Evolutionary conservation across 2,888 invertebrate genomes (phyloP).

Genomic region (Gari tellinella): DNA sequence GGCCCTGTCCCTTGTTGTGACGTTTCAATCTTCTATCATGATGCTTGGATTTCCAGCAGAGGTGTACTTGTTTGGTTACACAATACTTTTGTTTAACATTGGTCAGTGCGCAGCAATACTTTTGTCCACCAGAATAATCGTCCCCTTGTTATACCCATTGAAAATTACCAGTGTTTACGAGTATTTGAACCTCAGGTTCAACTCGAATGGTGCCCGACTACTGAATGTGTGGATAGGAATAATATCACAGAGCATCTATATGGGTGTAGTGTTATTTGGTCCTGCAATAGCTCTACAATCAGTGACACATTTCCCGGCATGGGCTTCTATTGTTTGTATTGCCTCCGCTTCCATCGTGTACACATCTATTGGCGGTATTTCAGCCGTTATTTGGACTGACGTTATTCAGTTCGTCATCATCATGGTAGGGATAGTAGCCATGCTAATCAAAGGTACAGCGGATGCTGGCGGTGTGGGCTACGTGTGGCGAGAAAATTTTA

Average conservation of each 20-base stretch:
- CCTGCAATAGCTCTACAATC: conserved; percentile 68
- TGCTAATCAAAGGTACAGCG: conserved; percentile 36
- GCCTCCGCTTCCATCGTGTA: conserved; percentile 52
- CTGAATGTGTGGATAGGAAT: conserved; percentile 64
- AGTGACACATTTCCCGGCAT: conserved; percentile 51
- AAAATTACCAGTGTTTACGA: conserved; percentile 72
- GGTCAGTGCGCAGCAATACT: conserved; percentile 62
- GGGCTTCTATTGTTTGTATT: conserved; percentile 50
- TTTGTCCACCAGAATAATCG: conserved; percentile 60
- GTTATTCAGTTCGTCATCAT: conserved; percentile 45
- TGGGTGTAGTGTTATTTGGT: conserved; percentile 67
- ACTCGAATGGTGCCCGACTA: conserved; percentile 50
- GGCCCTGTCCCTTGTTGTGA: conserved; percentile 72
- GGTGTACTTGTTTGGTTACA: conserved; percentile 69
- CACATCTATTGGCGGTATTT: conserved; percentile 55
- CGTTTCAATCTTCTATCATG: conserved; percentile 77
- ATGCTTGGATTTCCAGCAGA: conserved; percentile 75
- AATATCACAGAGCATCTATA: conserved; percentile 60
- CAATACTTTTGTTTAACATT: conserved; percentile 51
- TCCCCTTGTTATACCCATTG: conserved; percentile 69
- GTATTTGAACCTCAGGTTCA: conserved; percentile 68
- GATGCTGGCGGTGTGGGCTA: conserved; percentile 35
- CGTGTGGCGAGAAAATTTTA: conserved; percentile 16
- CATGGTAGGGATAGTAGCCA: conserved; percentile 32
- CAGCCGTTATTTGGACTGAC: conserved; percentile 48